A percentile compares a stretch with the other conserved stretches of the same genome.
phyloP scores from a whole-genome alignment of 2,888 invertebrate species.

The Tachina grossa region DNA sequence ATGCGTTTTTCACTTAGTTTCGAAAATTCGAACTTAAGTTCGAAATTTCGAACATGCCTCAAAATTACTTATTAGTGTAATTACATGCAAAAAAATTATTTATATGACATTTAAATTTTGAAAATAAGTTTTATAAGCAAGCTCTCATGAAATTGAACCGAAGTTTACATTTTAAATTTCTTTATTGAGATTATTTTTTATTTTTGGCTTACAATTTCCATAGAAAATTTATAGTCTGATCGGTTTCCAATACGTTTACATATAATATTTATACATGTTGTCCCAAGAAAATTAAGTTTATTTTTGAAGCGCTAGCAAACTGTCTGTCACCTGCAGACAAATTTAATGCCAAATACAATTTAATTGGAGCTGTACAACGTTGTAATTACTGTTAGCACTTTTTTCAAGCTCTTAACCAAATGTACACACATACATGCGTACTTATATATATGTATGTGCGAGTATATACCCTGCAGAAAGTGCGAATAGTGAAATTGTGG shows the following conservation, averaged over 20 bases:
- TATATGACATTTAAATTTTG: no score
- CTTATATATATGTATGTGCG: neutral
- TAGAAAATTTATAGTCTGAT: neutral
- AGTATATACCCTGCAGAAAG: no score
- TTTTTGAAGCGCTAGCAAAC: slow-evolving; percentile 3
- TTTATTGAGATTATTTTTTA: neutral
- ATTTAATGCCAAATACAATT: slow-evolving; percentile 29
- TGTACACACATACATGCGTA: neutral
- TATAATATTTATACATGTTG: neutral
- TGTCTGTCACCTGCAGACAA: slow-evolving; percentile 20
- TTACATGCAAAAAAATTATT: no score
- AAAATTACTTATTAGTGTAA: no score
- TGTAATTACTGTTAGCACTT: neutral
- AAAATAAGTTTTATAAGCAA: no score
- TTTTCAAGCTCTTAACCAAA: neutral
- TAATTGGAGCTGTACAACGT: slow-evolving; percentile 31
- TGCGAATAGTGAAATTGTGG: no score
- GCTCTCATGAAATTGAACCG: no score
- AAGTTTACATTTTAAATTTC: no score
- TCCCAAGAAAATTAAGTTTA: neutral
- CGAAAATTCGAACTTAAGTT: no score
- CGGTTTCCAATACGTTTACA: neutral
- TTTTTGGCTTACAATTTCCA: neutral
- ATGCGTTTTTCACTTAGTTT: no score
- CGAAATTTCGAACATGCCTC: no score